phyloP scores from a whole-genome alignment of 1,140 invertebrate genomes.

The Gonioctena quinquepunctata region DNA sequence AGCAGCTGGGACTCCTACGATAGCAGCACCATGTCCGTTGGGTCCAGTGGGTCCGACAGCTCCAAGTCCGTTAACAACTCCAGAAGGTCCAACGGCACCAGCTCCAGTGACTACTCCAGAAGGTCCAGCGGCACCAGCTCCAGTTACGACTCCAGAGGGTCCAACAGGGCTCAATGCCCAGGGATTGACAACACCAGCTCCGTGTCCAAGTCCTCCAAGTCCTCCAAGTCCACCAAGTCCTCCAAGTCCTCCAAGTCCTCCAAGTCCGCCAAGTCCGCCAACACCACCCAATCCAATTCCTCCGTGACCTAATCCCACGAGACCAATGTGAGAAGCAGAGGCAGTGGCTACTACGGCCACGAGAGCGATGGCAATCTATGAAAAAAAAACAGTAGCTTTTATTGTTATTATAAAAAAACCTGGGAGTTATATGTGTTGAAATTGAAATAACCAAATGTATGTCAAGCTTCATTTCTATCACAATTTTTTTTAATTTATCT shows the following conservation, averaged over 20 bases:
- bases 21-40: background rate
- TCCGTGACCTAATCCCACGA: background rate
- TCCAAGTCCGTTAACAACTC: background rate
- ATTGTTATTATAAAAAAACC: no score
- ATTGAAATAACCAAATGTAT: no score
- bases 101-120: constrained; percentile 9
- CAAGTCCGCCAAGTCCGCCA: background rate
- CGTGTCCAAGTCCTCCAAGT: background rate
- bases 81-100: constrained; percentile 7
- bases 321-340: background rate
- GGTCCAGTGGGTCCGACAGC: background rate
- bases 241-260: background rate
- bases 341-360: background rate
- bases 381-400: background rate
- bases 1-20: background rate
- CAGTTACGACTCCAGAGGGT: constrained; percentile 12
- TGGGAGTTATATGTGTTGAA: no score
- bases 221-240: background rate
- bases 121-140: constrained; percentile 6
- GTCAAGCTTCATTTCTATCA: no score
- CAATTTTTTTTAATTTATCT: no score
- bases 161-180: background rate
- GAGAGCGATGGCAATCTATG: background rate
- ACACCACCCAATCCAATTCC: background rate
- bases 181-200: background rate